These are phyloP conservation scores for Pocota personata DNA, from an alignment of 2,888 invertebrate species.

Conservation along the genomic window DNA sequence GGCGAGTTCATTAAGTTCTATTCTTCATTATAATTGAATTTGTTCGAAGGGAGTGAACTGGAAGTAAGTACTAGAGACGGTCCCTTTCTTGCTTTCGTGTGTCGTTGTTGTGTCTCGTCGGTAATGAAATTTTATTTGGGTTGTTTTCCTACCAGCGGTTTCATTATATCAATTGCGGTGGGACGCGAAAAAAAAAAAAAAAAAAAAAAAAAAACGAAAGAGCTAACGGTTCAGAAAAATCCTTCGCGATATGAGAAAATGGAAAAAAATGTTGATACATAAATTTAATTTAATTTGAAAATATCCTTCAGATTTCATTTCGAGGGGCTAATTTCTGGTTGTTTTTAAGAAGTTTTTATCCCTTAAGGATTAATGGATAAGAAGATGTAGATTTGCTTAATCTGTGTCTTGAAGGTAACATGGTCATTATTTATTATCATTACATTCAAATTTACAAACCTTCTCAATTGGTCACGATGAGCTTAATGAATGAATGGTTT, in stretches of 20 bases:
- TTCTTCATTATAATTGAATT: slow-evolving; percentile 74
- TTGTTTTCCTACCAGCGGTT: slow-evolving; percentile 69
- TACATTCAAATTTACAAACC: neutral
- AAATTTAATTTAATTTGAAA: slow-evolving; percentile 30
- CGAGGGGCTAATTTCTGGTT: neutral
- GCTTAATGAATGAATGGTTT: no score
- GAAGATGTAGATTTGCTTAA: neutral
- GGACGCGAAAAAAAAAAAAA: slow-evolving; percentile 27
- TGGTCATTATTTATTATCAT: neutral
- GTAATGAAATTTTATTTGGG: slow-evolving; percentile 74
- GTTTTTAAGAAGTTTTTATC: neutral
- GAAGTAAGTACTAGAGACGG: slow-evolving; percentile 63
- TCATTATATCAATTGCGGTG: slow-evolving; percentile 70
- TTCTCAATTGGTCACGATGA: no score
- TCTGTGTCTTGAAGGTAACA: neutral
- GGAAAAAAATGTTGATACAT: slow-evolving; percentile 5
- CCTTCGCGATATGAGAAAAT: slow-evolving; percentile 15
- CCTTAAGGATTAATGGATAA: neutral
- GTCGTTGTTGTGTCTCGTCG: slow-evolving; percentile 68
- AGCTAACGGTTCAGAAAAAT: slow-evolving; percentile 42
- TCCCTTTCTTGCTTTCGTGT: slow-evolving; percentile 61
- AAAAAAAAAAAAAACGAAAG: slow-evolving; percentile 34
- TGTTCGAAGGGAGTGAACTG: slow-evolving; percentile 74
- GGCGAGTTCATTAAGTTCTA: slow-evolving; percentile 74
- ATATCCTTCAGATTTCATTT: neutral